Evolutionary conservation across 1,140 invertebrate species (phyloP).

Genomic region (Microplitis demolitor): DNA sequence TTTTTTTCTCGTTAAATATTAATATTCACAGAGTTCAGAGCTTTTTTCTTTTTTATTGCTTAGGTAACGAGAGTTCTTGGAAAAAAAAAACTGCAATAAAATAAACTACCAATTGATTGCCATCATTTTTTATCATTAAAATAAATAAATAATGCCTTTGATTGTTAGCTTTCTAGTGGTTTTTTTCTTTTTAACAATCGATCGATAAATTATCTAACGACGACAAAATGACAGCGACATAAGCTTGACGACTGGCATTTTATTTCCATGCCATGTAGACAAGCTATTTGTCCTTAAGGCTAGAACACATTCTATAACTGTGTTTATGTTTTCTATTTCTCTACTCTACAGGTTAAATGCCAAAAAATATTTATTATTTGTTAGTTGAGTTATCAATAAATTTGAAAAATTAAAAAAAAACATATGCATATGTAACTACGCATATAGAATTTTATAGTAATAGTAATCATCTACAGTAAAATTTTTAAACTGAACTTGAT

Average conservation of each 20-base stretch:
- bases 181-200: conserved; percentile 17
- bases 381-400: no score
- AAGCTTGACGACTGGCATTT: not conserved
- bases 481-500: no score
- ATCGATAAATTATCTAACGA: conserved; percentile 36
- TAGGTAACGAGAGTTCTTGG: not conserved
- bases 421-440: no score
- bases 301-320: no score
- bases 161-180: conserved; percentile 31
- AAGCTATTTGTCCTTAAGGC: no score
- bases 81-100: conserved; percentile 10
- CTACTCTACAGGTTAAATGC: not conserved
- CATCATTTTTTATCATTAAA: conserved; percentile 22
- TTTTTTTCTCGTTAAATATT: not conserved
- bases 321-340: not conserved
- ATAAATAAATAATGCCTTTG: conserved; percentile 45
- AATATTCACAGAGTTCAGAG: no score
- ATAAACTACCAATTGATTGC: conserved; percentile 31
- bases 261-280: no score
- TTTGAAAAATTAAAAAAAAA: no score
- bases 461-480: no score
- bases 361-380: no score
- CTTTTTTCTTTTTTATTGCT: not conserved
- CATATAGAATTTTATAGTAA: no score
- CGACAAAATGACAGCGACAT: not conserved